phyloP scores from a whole-genome alignment of 1,140 invertebrate species.

The Eumaeus atala region DNA sequence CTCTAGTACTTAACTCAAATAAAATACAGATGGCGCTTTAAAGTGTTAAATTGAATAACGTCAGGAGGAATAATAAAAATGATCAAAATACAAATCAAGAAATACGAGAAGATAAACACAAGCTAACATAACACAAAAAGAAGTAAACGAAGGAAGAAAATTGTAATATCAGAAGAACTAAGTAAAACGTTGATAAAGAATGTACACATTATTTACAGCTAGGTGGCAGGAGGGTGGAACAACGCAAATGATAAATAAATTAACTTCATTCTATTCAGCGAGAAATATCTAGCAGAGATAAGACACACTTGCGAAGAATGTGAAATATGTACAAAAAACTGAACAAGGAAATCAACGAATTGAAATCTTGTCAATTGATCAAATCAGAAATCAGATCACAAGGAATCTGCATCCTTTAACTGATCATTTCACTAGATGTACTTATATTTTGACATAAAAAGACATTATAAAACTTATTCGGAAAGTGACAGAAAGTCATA shows the following conservation, averaged over 20 bases:
- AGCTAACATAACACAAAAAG: slow-evolving; percentile 19
- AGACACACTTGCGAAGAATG: slow-evolving; percentile 7
- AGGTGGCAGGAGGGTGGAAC: too few relatives aligned
- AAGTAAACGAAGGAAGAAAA: slow-evolving; percentile 24
- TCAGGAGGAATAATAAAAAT: slow-evolving; percentile 23
- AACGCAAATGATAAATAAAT: slow-evolving; percentile 15
- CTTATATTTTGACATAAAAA: slow-evolving; percentile 4
- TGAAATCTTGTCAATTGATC: slow-evolving; percentile 6
- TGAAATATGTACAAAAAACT: neutral
- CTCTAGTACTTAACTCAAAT: slow-evolving; percentile 5
- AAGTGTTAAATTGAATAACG: slow-evolving; percentile 22
- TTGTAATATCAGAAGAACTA: slow-evolving; percentile 22
- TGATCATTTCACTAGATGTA: slow-evolving; percentile 3
- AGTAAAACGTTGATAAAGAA: slow-evolving; percentile 57
- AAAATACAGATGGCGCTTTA: slow-evolving; percentile 22
- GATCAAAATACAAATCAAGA: slow-evolving; percentile 18
- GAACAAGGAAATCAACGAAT: too few relatives aligned
- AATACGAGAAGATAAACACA: too few relatives aligned
- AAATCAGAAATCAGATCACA: neutral
- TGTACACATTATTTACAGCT: slow-evolving; percentile 10
- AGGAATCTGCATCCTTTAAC: neutral
- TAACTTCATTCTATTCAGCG: slow-evolving; percentile 13
- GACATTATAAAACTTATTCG: too few relatives aligned
- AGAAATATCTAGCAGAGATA: slow-evolving; percentile 12
- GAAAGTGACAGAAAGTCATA: too few relatives aligned